Evolutionary conservation across 2,113 vertebrate species (phyloP).

Genomic region (Tupaia chinensis): DNA sequence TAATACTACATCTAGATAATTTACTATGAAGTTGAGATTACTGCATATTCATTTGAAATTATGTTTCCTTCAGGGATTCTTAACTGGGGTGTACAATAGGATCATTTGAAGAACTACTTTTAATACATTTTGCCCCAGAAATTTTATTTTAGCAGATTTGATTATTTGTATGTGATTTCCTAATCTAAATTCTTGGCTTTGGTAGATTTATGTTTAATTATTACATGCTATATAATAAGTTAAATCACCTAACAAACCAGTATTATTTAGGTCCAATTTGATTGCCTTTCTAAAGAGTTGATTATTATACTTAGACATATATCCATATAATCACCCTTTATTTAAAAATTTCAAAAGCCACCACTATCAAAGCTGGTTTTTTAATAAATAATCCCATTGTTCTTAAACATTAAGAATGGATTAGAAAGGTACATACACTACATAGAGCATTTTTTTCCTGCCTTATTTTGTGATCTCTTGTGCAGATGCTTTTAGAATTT

Average conservation of each 20-base stretch:
- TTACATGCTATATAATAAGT: background rate
- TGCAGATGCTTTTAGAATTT: background rate
- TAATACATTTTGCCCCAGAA: background rate
- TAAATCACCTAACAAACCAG: background rate
- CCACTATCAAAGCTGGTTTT: background rate
- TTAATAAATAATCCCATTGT: background rate
- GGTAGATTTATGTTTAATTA: background rate
- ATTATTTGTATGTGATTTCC: background rate
- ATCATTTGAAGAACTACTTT: background rate
- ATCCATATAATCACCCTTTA: background rate
- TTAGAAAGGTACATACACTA: background rate
- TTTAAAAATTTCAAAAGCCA: background rate
- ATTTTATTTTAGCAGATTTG: background rate
- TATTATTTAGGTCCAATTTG: too few species aligned
- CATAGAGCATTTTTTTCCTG: conserved; percentile 1
- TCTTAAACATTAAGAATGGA: background rate
- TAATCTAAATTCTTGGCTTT: background rate
- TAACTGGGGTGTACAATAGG: background rate
- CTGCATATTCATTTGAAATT: background rate
- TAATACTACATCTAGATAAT: background rate
- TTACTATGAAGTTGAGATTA: background rate
- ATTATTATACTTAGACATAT: background rate
- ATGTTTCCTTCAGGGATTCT: background rate
- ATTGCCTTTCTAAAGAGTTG: background rate
- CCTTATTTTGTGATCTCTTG: background rate